Percentiles rank a stretch among this genome's conserved stretches.
Conservation (phyloP, 2,113 vertebrate species). For the Ursus arctos region DNA sequence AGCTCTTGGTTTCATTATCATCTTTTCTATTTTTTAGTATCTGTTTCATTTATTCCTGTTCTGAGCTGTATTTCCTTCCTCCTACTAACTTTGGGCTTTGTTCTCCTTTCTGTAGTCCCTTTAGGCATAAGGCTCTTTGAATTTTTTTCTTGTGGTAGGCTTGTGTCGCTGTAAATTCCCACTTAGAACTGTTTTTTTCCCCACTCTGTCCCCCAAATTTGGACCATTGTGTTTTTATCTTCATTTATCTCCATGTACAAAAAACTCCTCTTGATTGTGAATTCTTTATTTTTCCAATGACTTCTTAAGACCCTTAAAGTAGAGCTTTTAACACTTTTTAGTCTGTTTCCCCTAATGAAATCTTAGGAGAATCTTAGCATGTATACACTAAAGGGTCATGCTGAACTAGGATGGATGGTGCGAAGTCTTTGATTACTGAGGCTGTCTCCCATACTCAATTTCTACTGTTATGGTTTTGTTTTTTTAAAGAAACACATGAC, state of each 20-base stretch:
- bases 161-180: neutral
- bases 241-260: neutral
- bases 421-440: neutral
- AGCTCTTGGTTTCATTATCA: neutral
- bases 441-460: neutral
- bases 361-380: neutral
- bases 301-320: neutral
- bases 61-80: neutral
- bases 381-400: neutral
- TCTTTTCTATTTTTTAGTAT: neutral
- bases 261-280: neutral
- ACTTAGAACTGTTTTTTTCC: neutral
- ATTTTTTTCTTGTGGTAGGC: neutral
- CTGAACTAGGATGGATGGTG: accelerated
- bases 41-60: neutral
- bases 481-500: neutral
- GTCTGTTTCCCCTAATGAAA: neutral
- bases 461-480: neutral
- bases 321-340: neutral
- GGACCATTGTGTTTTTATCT: neutral
- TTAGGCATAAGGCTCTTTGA: neutral
- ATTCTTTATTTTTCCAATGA: neutral
- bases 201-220: neutral
- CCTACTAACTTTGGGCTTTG: neutral
- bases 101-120: neutral